Evolutionary conservation across 2,797 vertebrate species (phyloP), one percentile per base, ranked within the genome.

Genomic region (Eidolon dupreanum): DNA sequence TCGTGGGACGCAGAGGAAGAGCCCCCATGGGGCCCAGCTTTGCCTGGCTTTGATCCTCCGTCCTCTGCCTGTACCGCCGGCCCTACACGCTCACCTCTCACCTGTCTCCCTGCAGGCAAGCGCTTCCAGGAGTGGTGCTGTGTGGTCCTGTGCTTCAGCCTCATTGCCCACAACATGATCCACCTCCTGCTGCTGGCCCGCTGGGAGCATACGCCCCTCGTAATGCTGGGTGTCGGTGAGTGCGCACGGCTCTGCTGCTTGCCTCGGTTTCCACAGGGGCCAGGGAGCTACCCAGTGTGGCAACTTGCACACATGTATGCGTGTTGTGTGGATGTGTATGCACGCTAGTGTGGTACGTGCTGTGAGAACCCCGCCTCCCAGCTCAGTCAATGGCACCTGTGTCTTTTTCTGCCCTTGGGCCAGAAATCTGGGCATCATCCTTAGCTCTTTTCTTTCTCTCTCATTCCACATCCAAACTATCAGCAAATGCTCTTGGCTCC

Each of bases 51-150:
- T 53, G 38, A 20, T 8, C 19, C 19, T 1, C 12, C 1, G 5
- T 2, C 68, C 0, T 0, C 2, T 2, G 36, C 59, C 55, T 2
- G 4, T 9, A 2, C 59, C 3, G 0, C 10, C 43, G 0, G 1
- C 9, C 33, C 33, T 11, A 3, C 0, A 5, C 4, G 0, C 75
- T 49, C 28, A 61, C 63, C 73, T 26, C 26, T 28, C 6, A 0
- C 38, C 51, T 73, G 36, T 65, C 77, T 87, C 24, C 93, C 74
- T 51, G 22, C 98, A 99, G 99, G 99, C 96, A 99, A 99, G 98
- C 98, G 99, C 95, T 98, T 99, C 97, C 99, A 99, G 97, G 99
- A 99, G 98, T 99, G 99, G 99, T 98, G 99, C 68, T 99, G 99
- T 70, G 99, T 99, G 90, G 31, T 99, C 98, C 98, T 99, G 77